These are phyloP conservation scores for Parapristionchus giblindavisi DNA, from an alignment of 2,888 invertebrate genomes.

Conservation along the genomic window DNA sequence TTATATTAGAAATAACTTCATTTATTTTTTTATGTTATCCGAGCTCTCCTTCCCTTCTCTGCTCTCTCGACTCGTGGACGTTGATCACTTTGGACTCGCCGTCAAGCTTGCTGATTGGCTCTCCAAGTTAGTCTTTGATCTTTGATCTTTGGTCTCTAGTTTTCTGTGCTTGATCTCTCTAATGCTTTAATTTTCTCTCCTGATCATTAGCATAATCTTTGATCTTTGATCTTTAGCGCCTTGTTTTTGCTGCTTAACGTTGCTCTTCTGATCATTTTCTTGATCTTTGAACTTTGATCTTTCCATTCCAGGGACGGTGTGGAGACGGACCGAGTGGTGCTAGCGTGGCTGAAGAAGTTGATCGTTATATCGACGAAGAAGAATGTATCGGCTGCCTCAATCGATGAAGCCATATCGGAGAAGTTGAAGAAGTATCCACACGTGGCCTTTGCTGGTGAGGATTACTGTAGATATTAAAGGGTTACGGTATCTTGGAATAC, in stretches of 20 bases:
- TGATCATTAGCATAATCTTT: not conserved
- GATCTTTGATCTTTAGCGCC: not conserved
- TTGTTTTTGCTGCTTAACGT: not conserved
- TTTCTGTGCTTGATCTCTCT: not conserved
- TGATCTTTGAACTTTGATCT: too few relatives aligned
- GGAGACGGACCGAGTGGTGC: slow-evolving; percentile 47
- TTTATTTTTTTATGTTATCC: not conserved
- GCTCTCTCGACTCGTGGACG: slow-evolving; percentile 48
- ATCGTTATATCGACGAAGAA: slow-evolving; percentile 5
- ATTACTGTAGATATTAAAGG: not conserved
- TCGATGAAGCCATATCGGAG: slow-evolving; percentile 50
- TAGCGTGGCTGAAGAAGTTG: slow-evolving; percentile 51
- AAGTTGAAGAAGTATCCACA: slow-evolving; percentile 52
- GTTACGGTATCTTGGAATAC: too few relatives aligned
- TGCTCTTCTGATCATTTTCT: not conserved
- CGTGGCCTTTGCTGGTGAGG: slow-evolving; percentile 52
- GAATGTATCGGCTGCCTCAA: slow-evolving; percentile 38
- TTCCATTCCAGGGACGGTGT: slow-evolving; percentile 3
- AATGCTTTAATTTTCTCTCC: too few relatives aligned
- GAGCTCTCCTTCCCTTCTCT: slow-evolving; percentile 32
- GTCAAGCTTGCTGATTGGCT: slow-evolving; percentile 52
- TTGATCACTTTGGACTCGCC: slow-evolving; percentile 49
- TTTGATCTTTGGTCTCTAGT: not conserved
- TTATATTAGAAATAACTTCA: too few relatives aligned
- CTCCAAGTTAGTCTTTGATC: slow-evolving; percentile 41